These are phyloP conservation scores for Synanceia verrucosa DNA, from an alignment of 2,797 vertebrate genomes.

Conservation along the genomic window DNA sequence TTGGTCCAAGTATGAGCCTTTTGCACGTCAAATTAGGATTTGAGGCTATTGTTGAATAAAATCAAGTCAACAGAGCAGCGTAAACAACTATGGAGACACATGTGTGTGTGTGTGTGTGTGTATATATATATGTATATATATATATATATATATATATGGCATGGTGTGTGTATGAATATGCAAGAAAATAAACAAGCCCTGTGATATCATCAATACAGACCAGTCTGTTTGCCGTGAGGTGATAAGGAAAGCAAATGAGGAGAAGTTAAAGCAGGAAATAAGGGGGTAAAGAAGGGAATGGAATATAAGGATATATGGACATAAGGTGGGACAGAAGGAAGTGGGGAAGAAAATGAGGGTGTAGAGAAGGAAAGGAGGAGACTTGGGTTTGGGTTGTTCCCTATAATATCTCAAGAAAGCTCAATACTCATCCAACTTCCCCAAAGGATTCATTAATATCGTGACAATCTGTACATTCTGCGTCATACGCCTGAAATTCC, in stretches of 20 bases:
- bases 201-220: neutral
- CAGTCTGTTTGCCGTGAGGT: neutral
- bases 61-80: too few relatives aligned
- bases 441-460: constrained; percentile 11
- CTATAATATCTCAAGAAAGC: neutral
- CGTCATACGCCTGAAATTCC: neutral
- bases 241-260: neutral
- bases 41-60: too few relatives aligned
- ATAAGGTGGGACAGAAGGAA: neutral
- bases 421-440: neutral
- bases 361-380: neutral
- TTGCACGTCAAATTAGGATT: neutral
- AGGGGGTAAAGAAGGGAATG: neutral
- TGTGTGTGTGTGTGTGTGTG: too few relatives aligned
- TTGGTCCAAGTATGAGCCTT: constrained; percentile 17
- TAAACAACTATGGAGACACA: too few relatives aligned
- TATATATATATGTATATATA: too few relatives aligned
- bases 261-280: neutral
- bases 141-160: too few relatives aligned
- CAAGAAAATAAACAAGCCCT: constrained; percentile 8
- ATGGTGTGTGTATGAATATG: neutral
- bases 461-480: constrained; percentile 2
- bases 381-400: neutral
- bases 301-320: too few relatives aligned
- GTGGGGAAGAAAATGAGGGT: neutral